Evolutionary conservation across 2,113 vertebrate genomes (phyloP).

Genomic region (Barbus barbus): DNA sequence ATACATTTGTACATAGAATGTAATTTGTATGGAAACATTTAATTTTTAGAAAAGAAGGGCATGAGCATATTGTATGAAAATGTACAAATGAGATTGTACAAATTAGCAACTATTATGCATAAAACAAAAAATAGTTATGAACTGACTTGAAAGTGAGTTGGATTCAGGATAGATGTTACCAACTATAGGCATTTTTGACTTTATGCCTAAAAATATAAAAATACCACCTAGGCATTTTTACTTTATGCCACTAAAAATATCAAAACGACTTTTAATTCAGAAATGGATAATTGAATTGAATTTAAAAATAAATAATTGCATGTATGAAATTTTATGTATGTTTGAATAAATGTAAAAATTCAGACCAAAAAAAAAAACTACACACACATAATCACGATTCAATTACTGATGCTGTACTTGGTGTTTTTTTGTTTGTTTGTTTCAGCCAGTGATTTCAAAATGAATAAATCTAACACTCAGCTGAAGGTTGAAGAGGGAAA

Average conservation of each 20-base stretch:
- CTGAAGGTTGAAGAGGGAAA: conserved; percentile 54
- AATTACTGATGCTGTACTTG: background rate
- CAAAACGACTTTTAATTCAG: background rate
- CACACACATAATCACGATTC: background rate
- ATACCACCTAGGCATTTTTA: no score
- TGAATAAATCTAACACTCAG: conserved; percentile 40
- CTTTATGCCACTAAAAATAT: no score
- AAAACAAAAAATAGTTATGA: background rate
- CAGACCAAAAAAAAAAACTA: background rate
- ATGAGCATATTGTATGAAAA: conserved; percentile 42
- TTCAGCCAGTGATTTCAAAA: conserved; percentile 60
- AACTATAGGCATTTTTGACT: no score
- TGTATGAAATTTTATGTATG: background rate
- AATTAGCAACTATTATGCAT: no score
- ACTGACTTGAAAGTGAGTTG: background rate
- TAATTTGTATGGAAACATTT: no score
- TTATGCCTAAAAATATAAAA: no score
- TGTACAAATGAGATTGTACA: background rate
- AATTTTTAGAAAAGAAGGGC: no score
- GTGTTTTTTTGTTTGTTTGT: background rate
- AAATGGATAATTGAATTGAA: no score
- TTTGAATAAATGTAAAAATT: background rate
- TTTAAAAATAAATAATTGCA: background rate
- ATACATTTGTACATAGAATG: no score
- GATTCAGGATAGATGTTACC: no score